phyloP scores from a whole-genome alignment of 2,797 vertebrate genomes.

The Chelmon rostratus region DNA sequence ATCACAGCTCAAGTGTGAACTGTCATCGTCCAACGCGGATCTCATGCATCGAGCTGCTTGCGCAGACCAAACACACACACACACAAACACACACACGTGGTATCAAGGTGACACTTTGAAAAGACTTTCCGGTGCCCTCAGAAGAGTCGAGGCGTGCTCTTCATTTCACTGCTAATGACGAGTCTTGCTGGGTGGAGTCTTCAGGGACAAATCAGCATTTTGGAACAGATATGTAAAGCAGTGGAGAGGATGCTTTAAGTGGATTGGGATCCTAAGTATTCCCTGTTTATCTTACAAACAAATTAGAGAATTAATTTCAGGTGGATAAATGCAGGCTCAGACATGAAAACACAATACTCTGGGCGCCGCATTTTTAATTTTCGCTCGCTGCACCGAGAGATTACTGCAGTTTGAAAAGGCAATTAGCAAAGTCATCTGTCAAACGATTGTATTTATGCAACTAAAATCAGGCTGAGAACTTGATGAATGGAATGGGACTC shows the following conservation, averaged over 20 bases:
- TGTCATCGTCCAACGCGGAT: constrained; percentile 18
- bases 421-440: constrained; percentile 78
- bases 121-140: constrained; percentile 57
- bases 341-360: constrained; percentile 76
- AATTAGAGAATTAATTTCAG: constrained; percentile 83
- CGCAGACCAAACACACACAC: neutral
- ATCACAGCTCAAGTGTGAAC: constrained; percentile 45
- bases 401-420: constrained; percentile 73
- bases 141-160: constrained; percentile 53
- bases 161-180: constrained; percentile 63
- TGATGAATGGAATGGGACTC: constrained; percentile 45
- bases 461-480: constrained; percentile 49
- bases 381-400: constrained; percentile 57
- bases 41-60: neutral
- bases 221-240: constrained; percentile 71
- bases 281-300: constrained; percentile 80
- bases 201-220: constrained; percentile 67
- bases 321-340: constrained; percentile 77
- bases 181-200: constrained; percentile 57
- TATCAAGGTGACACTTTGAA: constrained; percentile 46
- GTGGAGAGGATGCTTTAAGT: constrained; percentile 69
- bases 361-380: constrained; percentile 76
- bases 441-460: constrained; percentile 63
- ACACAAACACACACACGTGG: neutral
- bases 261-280: constrained; percentile 79